phyloP scores from a whole-genome alignment of 1,140 invertebrate species.

The Hypsibius dujardini region DNA sequence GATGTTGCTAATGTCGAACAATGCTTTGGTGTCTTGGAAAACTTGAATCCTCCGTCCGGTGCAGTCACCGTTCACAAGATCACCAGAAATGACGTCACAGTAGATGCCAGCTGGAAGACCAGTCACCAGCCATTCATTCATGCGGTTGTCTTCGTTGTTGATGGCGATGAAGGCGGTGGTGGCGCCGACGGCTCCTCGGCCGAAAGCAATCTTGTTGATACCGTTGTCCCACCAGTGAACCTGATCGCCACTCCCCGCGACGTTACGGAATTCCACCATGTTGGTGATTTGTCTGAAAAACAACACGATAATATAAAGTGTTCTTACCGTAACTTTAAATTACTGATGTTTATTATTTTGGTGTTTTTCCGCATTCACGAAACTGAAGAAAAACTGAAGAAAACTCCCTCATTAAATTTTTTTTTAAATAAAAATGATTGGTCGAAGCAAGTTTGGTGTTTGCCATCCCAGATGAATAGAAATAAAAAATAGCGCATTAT shows the following conservation, averaged over 20 bases:
- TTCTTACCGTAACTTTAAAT: too few species aligned
- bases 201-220: slow-evolving; percentile 55
- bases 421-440: too few species aligned
- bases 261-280: slow-evolving; percentile 15
- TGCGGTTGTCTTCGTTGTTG: slow-evolving; percentile 40
- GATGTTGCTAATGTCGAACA: slow-evolving; percentile 40
- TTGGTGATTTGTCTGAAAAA: slow-evolving; percentile 15
- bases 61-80: slow-evolving; percentile 41
- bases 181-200: slow-evolving; percentile 43
- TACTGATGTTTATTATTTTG: too few species aligned
- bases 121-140: slow-evolving; percentile 39
- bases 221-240: slow-evolving; percentile 53
- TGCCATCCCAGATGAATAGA: too few species aligned
- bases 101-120: slow-evolving; percentile 56
- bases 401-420: too few species aligned
- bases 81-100: slow-evolving; percentile 68
- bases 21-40: slow-evolving; percentile 42
- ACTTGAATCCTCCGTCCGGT: slow-evolving; percentile 51
- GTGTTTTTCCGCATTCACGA: too few species aligned
- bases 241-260: background rate
- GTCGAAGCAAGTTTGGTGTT: too few species aligned
- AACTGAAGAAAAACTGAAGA: too few species aligned
- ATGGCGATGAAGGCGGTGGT: slow-evolving; percentile 45
- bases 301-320: background rate
- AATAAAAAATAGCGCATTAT: too few species aligned